Evolutionary conservation across 2,888 invertebrate species (phyloP), one percentile per base, ranked within the genome.

Genomic region (Noctuana brunneofusca): DNA sequence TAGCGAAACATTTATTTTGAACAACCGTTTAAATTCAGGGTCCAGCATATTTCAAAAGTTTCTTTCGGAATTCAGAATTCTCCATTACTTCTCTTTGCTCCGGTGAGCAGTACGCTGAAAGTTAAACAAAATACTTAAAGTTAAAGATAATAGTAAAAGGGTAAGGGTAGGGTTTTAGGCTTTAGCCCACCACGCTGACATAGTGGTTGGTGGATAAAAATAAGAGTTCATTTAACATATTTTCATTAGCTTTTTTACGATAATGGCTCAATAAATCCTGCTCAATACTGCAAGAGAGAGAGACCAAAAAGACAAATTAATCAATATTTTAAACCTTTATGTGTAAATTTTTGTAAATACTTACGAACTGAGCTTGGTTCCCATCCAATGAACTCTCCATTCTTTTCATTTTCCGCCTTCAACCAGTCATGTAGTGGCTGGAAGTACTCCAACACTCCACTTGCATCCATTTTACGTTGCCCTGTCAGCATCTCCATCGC

Each of bases 401-500:
- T 94, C 64, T 92, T 92, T 66, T 92, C 89, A 72, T 96, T 96
- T 76, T 96, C 94, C 9, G 86, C 79, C 72, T 92, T 88, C 41
- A 96, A 80, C 95, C 95, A 96, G 14, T 94, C 92, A 64, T 93
- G 84, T 3, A 96, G 75, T 0, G 96, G 96, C 63, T 93, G 88
- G 79, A 96, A 96, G 80, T 95, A 96, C 70, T 96, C 95, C 64
- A 96, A 75, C 0, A 96, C 83, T 0, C 95, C 94, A 48, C 92
- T 90, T 11, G 95, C 94, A 68, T 95, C 94, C 95, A 96, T 95
- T 56, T 90, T 85, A 73, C 94, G 79, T 65, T 93, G 92, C 0
- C 95, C 96, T 0, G 96, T 96, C 1, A 96, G 79, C 6, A 90
- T 90, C 75, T 95, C 93, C 93, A 97, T 93, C 1, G 95, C 96